These are phyloP conservation scores for Drosophila anceps DNA, from an alignment of 2,888 invertebrate species.

Conservation along the genomic window DNA sequence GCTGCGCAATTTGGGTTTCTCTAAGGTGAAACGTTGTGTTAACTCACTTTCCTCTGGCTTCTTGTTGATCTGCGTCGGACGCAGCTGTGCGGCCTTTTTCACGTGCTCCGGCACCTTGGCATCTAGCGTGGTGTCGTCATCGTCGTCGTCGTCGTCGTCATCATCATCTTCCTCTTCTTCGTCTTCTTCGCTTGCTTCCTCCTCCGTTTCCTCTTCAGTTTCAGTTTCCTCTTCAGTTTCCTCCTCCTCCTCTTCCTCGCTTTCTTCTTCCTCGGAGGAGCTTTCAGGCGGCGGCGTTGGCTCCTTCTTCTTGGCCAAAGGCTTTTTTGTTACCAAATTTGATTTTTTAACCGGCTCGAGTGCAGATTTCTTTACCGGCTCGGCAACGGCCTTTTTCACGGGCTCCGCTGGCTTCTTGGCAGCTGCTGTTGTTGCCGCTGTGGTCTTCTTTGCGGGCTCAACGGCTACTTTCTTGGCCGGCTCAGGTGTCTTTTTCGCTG, in stretches of 20 bases:
- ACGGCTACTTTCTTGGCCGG: conserved; percentile 54
- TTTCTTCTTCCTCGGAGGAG: conserved; percentile 72
- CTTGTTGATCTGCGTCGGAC: conserved; percentile 78
- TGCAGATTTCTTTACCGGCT: conserved; percentile 60
- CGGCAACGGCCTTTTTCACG: conserved; percentile 51
- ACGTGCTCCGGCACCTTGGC: conserved; percentile 72
- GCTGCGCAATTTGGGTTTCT: conserved; percentile 84
- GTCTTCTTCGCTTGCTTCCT: conserved; percentile 67
- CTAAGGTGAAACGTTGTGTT: conserved; percentile 83
- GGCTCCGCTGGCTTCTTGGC: conserved; percentile 50
- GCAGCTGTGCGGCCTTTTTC: conserved; percentile 67
- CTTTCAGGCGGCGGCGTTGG: conserved; percentile 80
- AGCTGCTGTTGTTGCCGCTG: conserved; percentile 37
- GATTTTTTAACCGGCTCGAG: conserved; percentile 57
- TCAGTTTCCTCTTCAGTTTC: conserved; percentile 34
- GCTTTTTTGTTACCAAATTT: conserved; percentile 50
- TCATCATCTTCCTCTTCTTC: conserved; percentile 69
- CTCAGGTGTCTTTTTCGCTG: conserved; percentile 53
- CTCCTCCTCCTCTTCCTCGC: conserved; percentile 43
- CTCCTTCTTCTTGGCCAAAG: conserved; percentile 80
- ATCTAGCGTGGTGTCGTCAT: conserved; percentile 66
- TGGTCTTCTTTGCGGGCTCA: conserved; percentile 55
- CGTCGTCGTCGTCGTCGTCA: conserved; percentile 56
- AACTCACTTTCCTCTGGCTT: conserved; percentile 83
- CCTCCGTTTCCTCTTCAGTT: conserved; percentile 69